Percentiles rank a stretch among this genome's conserved stretches.
These are phyloP conservation scores for Calyptomena viridis DNA, from an alignment of 2,113 vertebrate genomes.

Conservation along the genomic window DNA sequence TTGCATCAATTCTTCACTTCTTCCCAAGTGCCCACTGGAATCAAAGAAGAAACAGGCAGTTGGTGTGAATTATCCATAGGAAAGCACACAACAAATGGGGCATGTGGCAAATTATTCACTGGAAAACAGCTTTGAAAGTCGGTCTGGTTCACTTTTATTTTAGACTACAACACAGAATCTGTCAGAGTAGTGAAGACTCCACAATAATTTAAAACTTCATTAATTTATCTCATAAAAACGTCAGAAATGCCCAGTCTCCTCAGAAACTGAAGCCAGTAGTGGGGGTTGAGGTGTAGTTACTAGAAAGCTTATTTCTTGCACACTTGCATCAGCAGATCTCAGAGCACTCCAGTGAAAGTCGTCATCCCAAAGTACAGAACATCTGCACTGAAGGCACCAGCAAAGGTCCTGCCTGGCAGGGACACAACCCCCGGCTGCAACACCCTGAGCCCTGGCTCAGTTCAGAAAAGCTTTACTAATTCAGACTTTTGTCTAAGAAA, in stretches of 20 bases:
- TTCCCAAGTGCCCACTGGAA: not conserved
- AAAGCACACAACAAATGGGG: not conserved
- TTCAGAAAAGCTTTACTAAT: not conserved
- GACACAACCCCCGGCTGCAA: not conserved
- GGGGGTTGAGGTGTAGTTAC: not conserved
- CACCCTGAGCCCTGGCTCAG: not conserved
- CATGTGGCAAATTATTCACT: not conserved
- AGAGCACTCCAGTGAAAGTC: not conserved
- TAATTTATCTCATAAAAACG: not conserved
- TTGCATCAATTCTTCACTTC: not conserved
- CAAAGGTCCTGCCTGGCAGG: not conserved
- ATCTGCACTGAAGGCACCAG: not conserved
- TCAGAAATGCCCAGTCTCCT: not conserved
- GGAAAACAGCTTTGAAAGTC: not conserved
- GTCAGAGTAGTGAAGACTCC: not conserved
- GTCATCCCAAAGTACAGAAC: not conserved
- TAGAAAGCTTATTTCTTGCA: not conserved
- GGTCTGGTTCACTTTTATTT: not conserved
- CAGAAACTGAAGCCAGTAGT: not conserved
- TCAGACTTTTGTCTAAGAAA: not conserved
- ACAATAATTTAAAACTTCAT: not conserved
- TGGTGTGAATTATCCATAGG: not conserved
- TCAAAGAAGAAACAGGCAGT: not conserved
- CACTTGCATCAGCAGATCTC: not conserved
- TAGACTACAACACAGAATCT: not conserved